Conservation (phyloP, 92 coral and sea anemone species). For the Palythoa grandis region DNA sequence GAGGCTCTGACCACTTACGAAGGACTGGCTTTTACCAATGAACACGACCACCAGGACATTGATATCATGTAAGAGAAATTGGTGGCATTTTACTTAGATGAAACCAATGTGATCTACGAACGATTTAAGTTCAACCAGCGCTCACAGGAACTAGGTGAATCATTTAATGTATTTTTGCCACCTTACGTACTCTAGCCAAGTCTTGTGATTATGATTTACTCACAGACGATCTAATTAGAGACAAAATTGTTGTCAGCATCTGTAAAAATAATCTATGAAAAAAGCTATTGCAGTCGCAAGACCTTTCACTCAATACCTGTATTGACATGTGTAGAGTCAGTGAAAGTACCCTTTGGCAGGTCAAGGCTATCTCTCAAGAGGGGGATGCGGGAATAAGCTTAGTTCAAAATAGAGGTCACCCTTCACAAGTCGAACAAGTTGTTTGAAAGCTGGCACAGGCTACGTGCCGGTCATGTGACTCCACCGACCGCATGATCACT, state of each 20-base stretch:
- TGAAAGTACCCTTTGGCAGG: neutral
- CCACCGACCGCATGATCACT: neutral
- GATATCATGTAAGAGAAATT: too few species aligned
- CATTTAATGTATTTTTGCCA: neutral
- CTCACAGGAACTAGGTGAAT: conserved; percentile 43
- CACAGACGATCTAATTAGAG: conserved; percentile 4
- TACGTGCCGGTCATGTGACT: conserved; percentile 9
- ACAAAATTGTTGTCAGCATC: neutral
- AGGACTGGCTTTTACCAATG: conserved; percentile 51
- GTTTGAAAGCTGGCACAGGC: conserved; percentile 23
- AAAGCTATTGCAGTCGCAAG: conserved; percentile 31
- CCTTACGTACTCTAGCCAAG: conserved; percentile 39
- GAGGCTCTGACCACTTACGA: conserved; percentile 56
- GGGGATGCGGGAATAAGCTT: conserved; percentile 13
- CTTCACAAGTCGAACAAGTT: conserved; percentile 8
- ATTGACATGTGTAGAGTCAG: conserved; percentile 16
- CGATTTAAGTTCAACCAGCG: conserved; percentile 40
- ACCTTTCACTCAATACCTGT: neutral
- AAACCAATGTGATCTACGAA: neutral
- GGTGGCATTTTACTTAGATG: conserved; percentile 46
- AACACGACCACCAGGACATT: conserved; percentile 11
- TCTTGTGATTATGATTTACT: neutral
- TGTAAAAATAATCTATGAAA: neutral
- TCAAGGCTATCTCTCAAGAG: neutral
- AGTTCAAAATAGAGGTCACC: neutral